A percentile compares a stretch with the other conserved stretches of the same genome.
Evolutionary conservation across 2,797 vertebrate genomes (phyloP).

Genomic region (Tolypeutes matacus): DNA sequence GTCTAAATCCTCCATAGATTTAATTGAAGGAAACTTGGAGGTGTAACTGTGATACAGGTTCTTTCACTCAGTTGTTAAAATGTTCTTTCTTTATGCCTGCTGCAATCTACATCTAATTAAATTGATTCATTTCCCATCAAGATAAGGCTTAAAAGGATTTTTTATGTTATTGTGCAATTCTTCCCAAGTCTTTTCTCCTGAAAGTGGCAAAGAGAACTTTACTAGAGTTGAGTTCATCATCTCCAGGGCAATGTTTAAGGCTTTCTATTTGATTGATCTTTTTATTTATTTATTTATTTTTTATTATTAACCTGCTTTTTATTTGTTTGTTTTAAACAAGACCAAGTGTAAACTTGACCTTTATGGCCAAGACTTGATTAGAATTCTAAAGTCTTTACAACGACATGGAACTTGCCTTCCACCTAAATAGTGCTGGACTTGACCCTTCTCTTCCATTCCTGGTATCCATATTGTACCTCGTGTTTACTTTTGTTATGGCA

Average conservation of each 20-base stretch:
- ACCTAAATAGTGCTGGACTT: background rate
- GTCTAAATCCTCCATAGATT: background rate
- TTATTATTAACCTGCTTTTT: background rate
- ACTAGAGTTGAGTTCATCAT: background rate
- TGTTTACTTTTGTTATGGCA: background rate
- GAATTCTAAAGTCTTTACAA: background rate
- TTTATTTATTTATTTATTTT: no score
- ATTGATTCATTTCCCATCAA: slow-evolving; percentile 75
- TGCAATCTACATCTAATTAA: slow-evolving; percentile 74
- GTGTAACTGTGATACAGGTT: background rate
- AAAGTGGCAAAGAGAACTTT: slow-evolving; percentile 30
- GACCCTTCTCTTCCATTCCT: background rate
- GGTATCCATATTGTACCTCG: accelerated
- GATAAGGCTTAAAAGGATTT: slow-evolving; percentile 77
- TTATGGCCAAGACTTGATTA: background rate
- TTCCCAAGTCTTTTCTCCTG: background rate
- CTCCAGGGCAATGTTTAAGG: background rate
- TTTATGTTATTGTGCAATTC: slow-evolving; percentile 61
- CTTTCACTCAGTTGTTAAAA: slow-evolving; percentile 13
- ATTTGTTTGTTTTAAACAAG: slow-evolving; percentile 43
- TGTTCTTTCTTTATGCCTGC: slow-evolving; percentile 44
- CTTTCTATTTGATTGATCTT: slow-evolving; percentile 29
- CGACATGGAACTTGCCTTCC: background rate
- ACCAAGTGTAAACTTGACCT: background rate
- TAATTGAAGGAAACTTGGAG: background rate